Conservation (phyloP, 2,113 vertebrate genomes). For the Bothrops jararaca region DNA sequence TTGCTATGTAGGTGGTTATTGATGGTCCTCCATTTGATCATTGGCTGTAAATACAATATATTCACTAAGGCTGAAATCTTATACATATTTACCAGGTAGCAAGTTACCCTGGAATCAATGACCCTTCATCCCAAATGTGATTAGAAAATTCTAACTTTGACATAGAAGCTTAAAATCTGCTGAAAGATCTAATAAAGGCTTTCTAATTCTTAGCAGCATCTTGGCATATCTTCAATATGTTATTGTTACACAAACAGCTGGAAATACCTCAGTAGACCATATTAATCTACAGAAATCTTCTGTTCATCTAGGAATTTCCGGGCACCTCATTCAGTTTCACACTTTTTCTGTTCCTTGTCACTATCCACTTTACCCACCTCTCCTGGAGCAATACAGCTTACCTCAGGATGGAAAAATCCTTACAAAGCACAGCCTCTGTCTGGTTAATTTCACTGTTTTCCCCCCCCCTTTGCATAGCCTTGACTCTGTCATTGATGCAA, state of each 20-base stretch:
- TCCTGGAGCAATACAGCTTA: conserved; percentile 13
- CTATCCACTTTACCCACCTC: conserved; percentile 12
- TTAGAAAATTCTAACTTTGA: neutral
- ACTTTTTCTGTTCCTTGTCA: conserved; percentile 28
- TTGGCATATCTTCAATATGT: neutral
- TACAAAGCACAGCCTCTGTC: conserved; percentile 25
- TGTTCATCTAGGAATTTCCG: conserved; percentile 4
- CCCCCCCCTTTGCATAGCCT: conserved; percentile 1
- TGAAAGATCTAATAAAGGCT: conserved; percentile 1
- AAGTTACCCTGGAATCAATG: neutral
- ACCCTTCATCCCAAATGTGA: neutral
- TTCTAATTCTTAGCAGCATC: neutral
- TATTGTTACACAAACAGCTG: conserved; percentile 7
- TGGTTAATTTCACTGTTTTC: conserved; percentile 22
- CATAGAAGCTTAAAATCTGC: conserved; percentile 2
- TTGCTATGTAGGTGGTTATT: neutral
- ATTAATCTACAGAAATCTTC: conserved; percentile 3
- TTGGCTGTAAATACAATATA: conserved; percentile 48
- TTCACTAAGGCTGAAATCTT: conserved; percentile 36
- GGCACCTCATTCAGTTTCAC: conserved; percentile 14
- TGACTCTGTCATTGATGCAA: neutral
- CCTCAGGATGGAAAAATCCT: conserved; percentile 37
- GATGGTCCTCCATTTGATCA: conserved; percentile 50
- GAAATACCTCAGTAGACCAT: conserved; percentile 5
- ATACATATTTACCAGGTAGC: neutral